Conservation (phyloP, 92 coral and sea anemone genomes). For the Micromussa lordhowensis region DNA sequence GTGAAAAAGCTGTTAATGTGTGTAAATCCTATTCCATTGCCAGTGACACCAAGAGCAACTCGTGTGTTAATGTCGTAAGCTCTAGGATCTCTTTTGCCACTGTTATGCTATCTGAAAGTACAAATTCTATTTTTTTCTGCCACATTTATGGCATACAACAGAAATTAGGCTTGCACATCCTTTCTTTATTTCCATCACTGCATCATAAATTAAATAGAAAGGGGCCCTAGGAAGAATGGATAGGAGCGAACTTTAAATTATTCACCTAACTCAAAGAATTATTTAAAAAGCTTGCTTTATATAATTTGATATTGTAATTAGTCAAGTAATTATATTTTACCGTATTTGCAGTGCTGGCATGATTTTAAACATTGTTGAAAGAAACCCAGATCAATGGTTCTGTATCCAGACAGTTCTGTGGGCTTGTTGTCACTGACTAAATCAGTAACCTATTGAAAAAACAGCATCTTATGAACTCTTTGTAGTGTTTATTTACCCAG, state of each 20-base stretch:
- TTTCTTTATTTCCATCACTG: conserved; percentile 14
- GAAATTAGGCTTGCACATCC: conserved; percentile 22
- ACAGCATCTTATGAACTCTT: too few relatives aligned
- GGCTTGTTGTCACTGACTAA: neutral
- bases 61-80: neutral
- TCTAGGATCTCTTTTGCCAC: conserved; percentile 10
- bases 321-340: neutral
- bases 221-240: conserved; percentile 4
- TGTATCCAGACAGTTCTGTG: conserved; percentile 11
- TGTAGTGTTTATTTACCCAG: too few relatives aligned
- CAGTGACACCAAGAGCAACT: conserved; percentile 25
- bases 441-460: too few relatives aligned
- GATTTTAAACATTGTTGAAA: conserved; percentile 9
- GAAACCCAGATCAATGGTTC: conserved; percentile 4
- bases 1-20: conserved; percentile 1
- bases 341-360: neutral
- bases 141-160: neutral
- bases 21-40: conserved; percentile 25
- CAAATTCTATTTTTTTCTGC: neutral
- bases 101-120: conserved; percentile 7
- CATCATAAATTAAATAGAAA: neutral
- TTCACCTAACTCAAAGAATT: too few relatives aligned
- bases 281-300: too few relatives aligned
- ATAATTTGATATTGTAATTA: too few relatives aligned
- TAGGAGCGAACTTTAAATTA: too few relatives aligned